phyloP scores from a whole-genome alignment of 2,797 vertebrate genomes.

The Picus viridis region DNA sequence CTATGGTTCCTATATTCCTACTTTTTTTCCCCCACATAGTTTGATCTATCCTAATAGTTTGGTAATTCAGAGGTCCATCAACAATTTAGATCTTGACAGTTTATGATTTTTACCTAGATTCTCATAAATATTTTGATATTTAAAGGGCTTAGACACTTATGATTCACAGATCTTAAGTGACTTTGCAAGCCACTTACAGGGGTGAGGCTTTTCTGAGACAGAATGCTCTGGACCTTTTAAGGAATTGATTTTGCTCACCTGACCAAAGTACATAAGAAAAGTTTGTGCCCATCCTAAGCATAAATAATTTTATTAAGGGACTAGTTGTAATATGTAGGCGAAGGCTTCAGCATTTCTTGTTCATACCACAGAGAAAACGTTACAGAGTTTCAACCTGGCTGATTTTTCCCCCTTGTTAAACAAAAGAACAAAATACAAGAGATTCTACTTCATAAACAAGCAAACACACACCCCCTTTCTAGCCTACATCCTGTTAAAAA shows the following conservation, averaged over 20 bases:
- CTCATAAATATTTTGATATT: neutral
- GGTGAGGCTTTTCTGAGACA: neutral
- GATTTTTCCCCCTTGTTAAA: neutral
- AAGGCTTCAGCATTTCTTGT: neutral
- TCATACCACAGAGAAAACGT: neutral
- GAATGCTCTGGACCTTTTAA: neutral
- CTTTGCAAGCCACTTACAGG: neutral
- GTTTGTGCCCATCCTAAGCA: neutral
- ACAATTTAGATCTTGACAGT: neutral
- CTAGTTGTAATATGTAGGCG: neutral
- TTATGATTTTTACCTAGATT: conserved; percentile 16
- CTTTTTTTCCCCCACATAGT: neutral
- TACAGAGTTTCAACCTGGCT: neutral
- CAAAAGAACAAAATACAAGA: neutral
- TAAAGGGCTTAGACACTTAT: neutral
- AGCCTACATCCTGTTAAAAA: neutral
- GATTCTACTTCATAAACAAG: neutral
- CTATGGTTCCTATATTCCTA: neutral
- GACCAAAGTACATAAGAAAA: neutral
- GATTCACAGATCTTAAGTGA: neutral
- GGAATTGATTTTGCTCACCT: neutral
- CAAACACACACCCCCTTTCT: neutral
- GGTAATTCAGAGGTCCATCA: neutral
- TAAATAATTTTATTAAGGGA: neutral
- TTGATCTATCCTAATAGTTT: neutral